Conservation (phyloP, 2,888 invertebrate species). For the Eustalomyia histrio region DNA sequence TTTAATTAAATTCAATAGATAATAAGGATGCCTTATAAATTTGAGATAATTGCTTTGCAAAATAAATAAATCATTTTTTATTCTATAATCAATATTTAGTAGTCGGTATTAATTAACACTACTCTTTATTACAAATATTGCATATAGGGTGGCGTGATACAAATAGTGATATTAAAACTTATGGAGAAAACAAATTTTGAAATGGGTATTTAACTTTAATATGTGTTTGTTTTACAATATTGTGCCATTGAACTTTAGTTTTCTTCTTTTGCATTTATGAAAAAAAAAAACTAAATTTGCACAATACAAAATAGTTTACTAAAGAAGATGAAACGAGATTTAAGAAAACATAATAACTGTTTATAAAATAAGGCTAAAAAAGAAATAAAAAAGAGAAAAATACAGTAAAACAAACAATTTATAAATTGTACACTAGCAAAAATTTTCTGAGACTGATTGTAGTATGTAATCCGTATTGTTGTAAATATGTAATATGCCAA, state of each 20-base stretch:
- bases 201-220: neutral
- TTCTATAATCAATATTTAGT: too few relatives aligned
- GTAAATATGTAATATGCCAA: too few relatives aligned
- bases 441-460: too few relatives aligned
- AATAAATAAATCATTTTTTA: too few relatives aligned
- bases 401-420: neutral
- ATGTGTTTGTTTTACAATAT: neutral
- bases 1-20: neutral
- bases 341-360: neutral
- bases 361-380: neutral
- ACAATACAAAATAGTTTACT: slow-evolving; percentile 15
- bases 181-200: neutral
- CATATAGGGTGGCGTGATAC: neutral
- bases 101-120: too few relatives aligned
- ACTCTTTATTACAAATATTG: too few relatives aligned
- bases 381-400: neutral
- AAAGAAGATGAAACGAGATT: neutral
- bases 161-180: neutral
- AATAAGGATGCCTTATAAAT: neutral
- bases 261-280: neutral
- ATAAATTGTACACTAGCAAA: too few relatives aligned
- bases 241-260: slow-evolving; percentile 29
- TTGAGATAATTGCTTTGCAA: neutral
- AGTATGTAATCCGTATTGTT: too few relatives aligned
- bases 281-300: slow-evolving; percentile 16